Evolutionary conservation across 1,140 invertebrate species (phyloP).

Genomic region (Potamilus streckersoni): DNA sequence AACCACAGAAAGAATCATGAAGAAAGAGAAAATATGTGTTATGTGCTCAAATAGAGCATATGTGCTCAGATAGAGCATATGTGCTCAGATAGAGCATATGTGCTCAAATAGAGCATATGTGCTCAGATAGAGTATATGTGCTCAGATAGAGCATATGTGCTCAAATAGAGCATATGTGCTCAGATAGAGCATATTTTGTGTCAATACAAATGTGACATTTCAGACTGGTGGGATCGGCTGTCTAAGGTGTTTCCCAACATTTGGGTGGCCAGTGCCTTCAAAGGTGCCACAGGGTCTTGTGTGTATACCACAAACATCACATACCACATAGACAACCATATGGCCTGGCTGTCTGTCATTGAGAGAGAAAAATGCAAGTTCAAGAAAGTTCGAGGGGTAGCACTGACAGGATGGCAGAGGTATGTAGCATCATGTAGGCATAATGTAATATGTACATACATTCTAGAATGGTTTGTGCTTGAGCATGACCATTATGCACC

Average conservation of each 20-base stretch:
- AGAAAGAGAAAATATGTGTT: background rate
- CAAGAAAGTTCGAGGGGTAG: constrained; percentile 72
- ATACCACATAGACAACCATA: constrained; percentile 79
- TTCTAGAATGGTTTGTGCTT: no score
- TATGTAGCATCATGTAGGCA: constrained; percentile 12
- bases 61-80: background rate
- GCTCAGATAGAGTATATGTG: background rate
- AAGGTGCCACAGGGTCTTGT: constrained; percentile 77
- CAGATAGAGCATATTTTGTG: background rate
- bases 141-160: background rate
- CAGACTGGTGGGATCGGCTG: constrained; percentile 78
- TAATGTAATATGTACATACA: no score
- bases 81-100: background rate
- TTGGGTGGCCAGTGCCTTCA: constrained; percentile 95
- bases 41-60: background rate
- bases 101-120: background rate
- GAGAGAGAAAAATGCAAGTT: constrained; percentile 41
- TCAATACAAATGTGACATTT: constrained; percentile 13
- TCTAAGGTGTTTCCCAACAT: constrained; percentile 83
- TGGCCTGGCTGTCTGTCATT: constrained; percentile 78
- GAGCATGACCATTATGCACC: no score
- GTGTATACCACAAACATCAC: constrained; percentile 75
- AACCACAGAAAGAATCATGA: no score
- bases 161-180: background rate
- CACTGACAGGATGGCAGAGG: constrained; percentile 80